A percentile compares a stretch with the other conserved stretches of the same genome.
Conservation (phyloP, 2,888 invertebrate genomes). For the Microplitis manilae region DNA sequence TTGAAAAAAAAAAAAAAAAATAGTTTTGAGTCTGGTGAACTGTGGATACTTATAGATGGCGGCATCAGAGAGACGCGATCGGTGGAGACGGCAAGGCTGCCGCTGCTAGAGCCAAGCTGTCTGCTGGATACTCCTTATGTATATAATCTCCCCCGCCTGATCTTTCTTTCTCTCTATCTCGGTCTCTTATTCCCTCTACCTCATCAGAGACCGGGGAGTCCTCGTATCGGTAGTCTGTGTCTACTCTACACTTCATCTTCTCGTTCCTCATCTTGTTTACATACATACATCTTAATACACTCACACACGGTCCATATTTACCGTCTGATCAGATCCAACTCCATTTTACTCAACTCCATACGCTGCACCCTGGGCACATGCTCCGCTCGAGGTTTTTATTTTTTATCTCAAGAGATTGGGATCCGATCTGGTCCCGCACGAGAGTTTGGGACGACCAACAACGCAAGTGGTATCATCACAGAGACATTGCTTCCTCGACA, state of each 20-base stretch:
- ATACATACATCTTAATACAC: background rate
- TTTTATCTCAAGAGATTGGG: too few species aligned
- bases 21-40: background rate
- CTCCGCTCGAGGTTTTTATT: too few species aligned
- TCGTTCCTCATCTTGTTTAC: slow-evolving; percentile 20
- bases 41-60: slow-evolving; percentile 32
- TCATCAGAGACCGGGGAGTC: slow-evolving; percentile 42
- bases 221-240: slow-evolving; percentile 44
- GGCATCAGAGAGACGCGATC: slow-evolving; percentile 30
- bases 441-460: slow-evolving; percentile 10
- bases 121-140: slow-evolving; percentile 60
- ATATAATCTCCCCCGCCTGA: slow-evolving; percentile 62
- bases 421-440: background rate
- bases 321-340: too few species aligned
- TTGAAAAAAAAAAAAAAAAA: background rate
- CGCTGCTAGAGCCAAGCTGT: slow-evolving; percentile 69
- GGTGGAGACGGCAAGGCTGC: slow-evolving; percentile 61
- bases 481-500: slow-evolving; percentile 17
- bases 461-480: slow-evolving; percentile 30
- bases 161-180: slow-evolving; percentile 48
- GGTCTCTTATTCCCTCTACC: slow-evolving; percentile 32
- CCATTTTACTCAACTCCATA: too few species aligned
- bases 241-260: slow-evolving; percentile 45
- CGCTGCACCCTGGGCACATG: too few species aligned
- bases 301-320: too few species aligned